Conservation (phyloP, 2,797 vertebrate genomes). For the Valencia hispanica region DNA sequence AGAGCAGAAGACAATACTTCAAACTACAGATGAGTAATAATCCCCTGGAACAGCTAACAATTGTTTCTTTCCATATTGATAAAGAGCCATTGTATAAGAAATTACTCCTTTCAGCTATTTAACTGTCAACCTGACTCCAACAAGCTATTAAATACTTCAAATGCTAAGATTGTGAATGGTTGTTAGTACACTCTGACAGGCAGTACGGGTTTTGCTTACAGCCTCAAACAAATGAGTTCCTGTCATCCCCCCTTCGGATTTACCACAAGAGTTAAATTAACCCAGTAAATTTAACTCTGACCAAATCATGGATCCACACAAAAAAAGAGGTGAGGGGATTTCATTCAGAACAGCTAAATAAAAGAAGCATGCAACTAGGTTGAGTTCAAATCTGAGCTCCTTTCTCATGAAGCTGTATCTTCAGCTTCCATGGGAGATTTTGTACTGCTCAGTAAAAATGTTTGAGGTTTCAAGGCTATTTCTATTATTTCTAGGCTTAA, state of each 20-base stretch:
- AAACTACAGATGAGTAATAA: not conserved
- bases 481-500: slow-evolving; percentile 10
- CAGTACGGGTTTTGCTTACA: not conserved
- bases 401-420: not conserved
- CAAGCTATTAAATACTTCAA: not conserved
- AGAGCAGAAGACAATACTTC: not conserved
- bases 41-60: not conserved
- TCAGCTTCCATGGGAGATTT: not conserved
- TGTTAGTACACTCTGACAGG: not conserved
- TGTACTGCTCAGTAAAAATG: not conserved
- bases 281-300: not conserved
- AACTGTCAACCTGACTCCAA: not conserved
- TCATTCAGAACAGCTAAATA: not conserved
- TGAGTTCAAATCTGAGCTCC: not conserved
- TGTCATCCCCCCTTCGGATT: not conserved
- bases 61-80: not conserved
- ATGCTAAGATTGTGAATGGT: not conserved
- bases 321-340: not conserved
- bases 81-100: not conserved
- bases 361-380: rapidly evolving
- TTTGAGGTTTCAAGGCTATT: not conserved
- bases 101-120: not conserved
- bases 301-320: not conserved
- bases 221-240: not conserved
- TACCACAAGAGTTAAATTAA: not conserved